A percentile compares a stretch with the other conserved stretches of the same genome.
These are phyloP conservation scores for Ochotona curzoniae DNA, from an alignment of 2,113 vertebrate genomes.

Conservation along the genomic window DNA sequence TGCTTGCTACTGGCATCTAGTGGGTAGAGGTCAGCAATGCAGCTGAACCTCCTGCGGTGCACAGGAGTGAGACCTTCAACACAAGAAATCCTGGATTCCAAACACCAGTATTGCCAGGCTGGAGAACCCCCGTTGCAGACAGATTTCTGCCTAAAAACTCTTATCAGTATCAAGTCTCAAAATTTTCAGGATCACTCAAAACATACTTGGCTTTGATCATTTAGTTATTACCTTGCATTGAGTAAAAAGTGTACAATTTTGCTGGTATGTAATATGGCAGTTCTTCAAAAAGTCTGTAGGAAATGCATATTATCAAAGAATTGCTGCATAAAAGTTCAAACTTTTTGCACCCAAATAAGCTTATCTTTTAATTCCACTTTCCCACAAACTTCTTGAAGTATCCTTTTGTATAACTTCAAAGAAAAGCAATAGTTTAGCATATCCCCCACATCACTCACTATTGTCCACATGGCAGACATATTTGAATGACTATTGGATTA, in stretches of 20 bases:
- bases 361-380: too few relatives aligned
- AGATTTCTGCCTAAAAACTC: neutral
- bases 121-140: neutral
- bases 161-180: neutral
- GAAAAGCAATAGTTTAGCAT: neutral
- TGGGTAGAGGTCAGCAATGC: neutral
- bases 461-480: neutral
- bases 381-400: too few relatives aligned
- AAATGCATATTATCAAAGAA: too few relatives aligned
- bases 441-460: neutral
- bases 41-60: neutral
- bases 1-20: neutral
- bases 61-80: too few relatives aligned
- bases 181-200: constrained; percentile 33
- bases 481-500: neutral
- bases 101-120: neutral
- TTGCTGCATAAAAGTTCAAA: too few relatives aligned
- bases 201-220: neutral
- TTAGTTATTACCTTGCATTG: neutral
- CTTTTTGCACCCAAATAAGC: too few relatives aligned
- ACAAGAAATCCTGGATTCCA: neutral
- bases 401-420: neutral
- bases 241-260: neutral
- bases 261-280: neutral
- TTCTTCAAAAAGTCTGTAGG: too few relatives aligned